Conservation (phyloP, 2,113 vertebrate species). For the Pelmatolapia mariae region DNA sequence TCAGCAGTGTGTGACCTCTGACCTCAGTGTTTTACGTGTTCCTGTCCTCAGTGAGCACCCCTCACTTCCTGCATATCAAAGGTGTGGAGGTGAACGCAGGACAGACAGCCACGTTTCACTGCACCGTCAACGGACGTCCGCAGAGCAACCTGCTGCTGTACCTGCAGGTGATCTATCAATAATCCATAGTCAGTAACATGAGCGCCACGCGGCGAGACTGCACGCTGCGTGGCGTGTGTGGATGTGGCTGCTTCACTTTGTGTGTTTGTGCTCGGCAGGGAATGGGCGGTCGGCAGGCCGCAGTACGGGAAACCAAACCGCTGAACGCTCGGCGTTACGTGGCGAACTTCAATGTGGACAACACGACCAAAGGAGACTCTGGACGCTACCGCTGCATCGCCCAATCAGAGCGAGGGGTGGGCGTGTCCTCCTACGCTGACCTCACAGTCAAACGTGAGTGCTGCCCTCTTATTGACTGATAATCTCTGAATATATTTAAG, state of each 20-base stretch:
- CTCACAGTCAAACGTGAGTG: slow-evolving; percentile 91
- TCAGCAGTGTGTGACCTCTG: slow-evolving; percentile 13
- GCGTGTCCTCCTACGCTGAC: slow-evolving; percentile 88
- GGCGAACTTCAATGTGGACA: slow-evolving; percentile 85
- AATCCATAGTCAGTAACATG: neutral
- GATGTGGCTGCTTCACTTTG: neutral
- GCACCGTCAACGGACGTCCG: slow-evolving; percentile 86
- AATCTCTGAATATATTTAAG: neutral
- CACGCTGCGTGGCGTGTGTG: neutral
- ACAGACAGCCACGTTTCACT: slow-evolving; percentile 87
- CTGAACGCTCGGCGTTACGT: slow-evolving; percentile 81
- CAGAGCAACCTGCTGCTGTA: slow-evolving; percentile 78
- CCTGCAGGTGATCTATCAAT: slow-evolving; percentile 78
- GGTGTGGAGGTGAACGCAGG: slow-evolving; percentile 93
- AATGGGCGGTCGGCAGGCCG: slow-evolving; percentile 77
- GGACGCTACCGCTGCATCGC: slow-evolving; percentile 93
- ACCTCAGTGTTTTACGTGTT: neutral
- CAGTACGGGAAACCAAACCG: slow-evolving; percentile 82
- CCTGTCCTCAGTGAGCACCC: slow-evolving; percentile 79
- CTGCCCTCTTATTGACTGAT: neutral
- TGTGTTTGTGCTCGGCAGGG: slow-evolving; percentile 67
- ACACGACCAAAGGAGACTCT: slow-evolving; percentile 84
- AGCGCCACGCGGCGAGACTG: neutral
- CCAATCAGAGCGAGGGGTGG: slow-evolving; percentile 84
- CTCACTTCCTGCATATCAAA: slow-evolving; percentile 92